Base-by-base conservation (phyloP, 2,888 invertebrate species). In the Sminthurinus aureus region DNA sequence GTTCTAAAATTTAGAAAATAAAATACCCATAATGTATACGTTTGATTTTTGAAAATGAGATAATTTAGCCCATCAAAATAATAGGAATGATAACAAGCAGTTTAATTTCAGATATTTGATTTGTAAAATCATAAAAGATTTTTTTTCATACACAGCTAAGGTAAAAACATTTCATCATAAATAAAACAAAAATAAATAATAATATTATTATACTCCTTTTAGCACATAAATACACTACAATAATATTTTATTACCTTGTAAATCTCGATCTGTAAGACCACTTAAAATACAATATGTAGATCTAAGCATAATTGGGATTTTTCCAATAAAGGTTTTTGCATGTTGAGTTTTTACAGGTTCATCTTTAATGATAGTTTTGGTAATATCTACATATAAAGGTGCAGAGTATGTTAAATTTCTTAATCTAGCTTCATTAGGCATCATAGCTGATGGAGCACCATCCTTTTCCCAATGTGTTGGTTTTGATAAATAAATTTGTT, bases 391-490 rank as follows among this genome's bases (percentile, higher is more conserved):
- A 91, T 99, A 99, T 0, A 99, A 92, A 0, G 99, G 99, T 0
- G 99, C 99, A 0, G 99, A 98, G 91, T 99, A 99, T 0, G 98
- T 98, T 69, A 99, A 92, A 91, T 99, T 99, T 84, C 99, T 93
- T 81, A 99, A 93, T 85, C 99, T 93, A 6, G 99, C 99, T 91
- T 99, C 99, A 90, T 99, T 99, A 0, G 99, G 99, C 98, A 99
- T 99, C 98, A 99, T 98, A 84, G 98, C 98, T 84, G 97, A 96
- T 18, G 99, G 98, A 0, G 98, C 97, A 90, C 99, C 99, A 92
- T 99, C 99, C 91, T 99, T 99, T 91, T 99, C 99, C 99, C 99
- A 99, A 92, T 99, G 99, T 11, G 99, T 99, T 1, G 99, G 99
- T 91, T 99, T 99, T 0, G 99, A 99, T 75, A 99, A 91, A 90